phyloP scores from a whole-genome alignment of 1,140 invertebrate species.

The Parapsyche elsis region DNA sequence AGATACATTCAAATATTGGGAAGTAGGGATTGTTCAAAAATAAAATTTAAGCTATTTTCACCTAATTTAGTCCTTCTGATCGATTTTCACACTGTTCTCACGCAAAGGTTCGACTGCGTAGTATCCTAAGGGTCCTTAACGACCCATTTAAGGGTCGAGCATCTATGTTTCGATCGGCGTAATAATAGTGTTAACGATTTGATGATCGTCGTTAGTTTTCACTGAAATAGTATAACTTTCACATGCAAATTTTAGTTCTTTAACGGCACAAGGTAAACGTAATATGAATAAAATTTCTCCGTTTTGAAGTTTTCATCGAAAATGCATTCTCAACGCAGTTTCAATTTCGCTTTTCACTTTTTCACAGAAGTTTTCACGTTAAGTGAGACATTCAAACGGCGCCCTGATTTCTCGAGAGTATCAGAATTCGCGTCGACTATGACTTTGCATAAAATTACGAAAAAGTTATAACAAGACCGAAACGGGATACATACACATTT shows the following conservation, averaged over 20 bases:
- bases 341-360: slow-evolving; percentile 3
- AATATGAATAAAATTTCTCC: neutral
- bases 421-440: slow-evolving; percentile 22
- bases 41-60: too few species aligned
- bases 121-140: too few species aligned
- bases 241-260: too few species aligned
- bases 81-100: too few species aligned
- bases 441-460: slow-evolving; percentile 34
- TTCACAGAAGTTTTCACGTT: neutral
- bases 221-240: too few species aligned
- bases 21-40: too few species aligned
- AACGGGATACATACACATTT: neutral
- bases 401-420: slow-evolving; percentile 29
- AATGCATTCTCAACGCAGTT: neutral
- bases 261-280: neutral
- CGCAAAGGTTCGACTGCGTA: too few species aligned
- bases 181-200: too few species aligned
- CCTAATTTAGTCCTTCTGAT: too few species aligned
- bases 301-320: neutral
- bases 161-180: too few species aligned
- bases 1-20: neutral
- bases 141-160: too few species aligned
- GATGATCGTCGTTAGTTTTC: too few species aligned
- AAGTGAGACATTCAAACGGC: slow-evolving; percentile 2
- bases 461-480: slow-evolving; percentile 22